These are phyloP conservation scores for Dasyornis broadbenti DNA, from an alignment of 2,113 vertebrate genomes.

Conservation along the genomic window DNA sequence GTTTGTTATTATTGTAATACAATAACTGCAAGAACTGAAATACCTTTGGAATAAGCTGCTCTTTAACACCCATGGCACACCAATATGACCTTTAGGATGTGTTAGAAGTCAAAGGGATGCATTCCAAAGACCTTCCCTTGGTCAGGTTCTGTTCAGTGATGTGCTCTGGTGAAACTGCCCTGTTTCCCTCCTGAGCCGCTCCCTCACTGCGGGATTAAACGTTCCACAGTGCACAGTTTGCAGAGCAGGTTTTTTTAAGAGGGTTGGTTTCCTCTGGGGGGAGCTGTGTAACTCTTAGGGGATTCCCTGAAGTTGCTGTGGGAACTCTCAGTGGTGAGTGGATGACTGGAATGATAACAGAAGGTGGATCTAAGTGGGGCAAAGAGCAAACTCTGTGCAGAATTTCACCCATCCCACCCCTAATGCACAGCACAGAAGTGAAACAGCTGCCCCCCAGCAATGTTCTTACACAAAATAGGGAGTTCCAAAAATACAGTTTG, in stretches of 20 bases:
- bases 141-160: not conserved
- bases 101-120: not conserved
- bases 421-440: not conserved
- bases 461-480: not conserved
- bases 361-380: not conserved
- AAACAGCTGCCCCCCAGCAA: not conserved
- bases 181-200: not conserved
- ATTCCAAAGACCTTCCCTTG: not conserved
- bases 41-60: not conserved
- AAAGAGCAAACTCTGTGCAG: not conserved
- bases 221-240: not conserved
- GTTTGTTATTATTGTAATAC: not conserved
- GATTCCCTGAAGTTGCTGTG: not conserved
- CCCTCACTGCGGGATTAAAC: not conserved
- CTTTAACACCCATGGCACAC: not conserved
- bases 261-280: not conserved
- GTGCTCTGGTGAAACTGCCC: not conserved
- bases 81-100: not conserved
- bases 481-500: accelerated
- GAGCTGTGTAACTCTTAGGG: not conserved
- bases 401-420: not conserved
- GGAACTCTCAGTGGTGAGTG: not conserved
- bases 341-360: not conserved
- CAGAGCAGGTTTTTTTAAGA: not conserved
- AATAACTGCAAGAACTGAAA: not conserved